Percentiles rank a stretch among this genome's conserved stretches.
phyloP scores from a whole-genome alignment of 2,888 invertebrate genomes.

The Zele albiditarsus region DNA sequence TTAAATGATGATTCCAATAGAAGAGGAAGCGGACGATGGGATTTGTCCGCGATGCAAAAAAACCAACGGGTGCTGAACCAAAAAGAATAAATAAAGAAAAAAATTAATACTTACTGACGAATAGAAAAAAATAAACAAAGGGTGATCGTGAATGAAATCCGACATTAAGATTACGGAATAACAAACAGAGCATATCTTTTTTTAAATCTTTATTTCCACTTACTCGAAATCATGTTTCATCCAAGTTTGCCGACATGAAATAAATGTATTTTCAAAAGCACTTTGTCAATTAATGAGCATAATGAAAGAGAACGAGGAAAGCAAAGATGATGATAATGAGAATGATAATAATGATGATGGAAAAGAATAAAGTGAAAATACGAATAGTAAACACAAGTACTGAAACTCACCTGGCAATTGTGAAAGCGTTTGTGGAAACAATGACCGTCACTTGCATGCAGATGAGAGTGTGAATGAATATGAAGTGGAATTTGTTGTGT shows the following conservation, averaged over 20 bases:
- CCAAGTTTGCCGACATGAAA: conserved; percentile 7
- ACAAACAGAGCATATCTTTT: neutral
- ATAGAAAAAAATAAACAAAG: neutral
- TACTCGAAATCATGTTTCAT: neutral
- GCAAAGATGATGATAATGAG: neutral
- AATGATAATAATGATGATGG: neutral
- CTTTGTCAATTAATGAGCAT: neutral
- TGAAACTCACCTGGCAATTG: conserved; percentile 66
- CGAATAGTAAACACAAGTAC: neutral
- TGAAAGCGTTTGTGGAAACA: conserved; percentile 68
- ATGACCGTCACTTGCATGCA: conserved; percentile 65
- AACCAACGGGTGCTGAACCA: conserved; percentile 69
- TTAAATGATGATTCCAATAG: conserved; percentile 63
- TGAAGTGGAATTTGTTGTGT: conserved; percentile 63
- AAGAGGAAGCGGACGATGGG: conserved; percentile 64
- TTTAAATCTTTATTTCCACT: neutral
- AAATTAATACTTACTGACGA: conserved; percentile 17
- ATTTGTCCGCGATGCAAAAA: conserved; percentile 65
- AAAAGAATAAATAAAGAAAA: conserved; percentile 62
- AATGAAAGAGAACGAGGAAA: neutral
- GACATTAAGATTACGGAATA: neutral
- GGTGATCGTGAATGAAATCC: neutral
- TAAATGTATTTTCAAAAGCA: conserved; percentile 2
- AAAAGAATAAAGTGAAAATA: conserved; percentile 17
- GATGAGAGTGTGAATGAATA: conserved; percentile 63